Base-by-base conservation (phyloP, 2,888 invertebrate species). In the Ennomos fuscantarius region DNA sequence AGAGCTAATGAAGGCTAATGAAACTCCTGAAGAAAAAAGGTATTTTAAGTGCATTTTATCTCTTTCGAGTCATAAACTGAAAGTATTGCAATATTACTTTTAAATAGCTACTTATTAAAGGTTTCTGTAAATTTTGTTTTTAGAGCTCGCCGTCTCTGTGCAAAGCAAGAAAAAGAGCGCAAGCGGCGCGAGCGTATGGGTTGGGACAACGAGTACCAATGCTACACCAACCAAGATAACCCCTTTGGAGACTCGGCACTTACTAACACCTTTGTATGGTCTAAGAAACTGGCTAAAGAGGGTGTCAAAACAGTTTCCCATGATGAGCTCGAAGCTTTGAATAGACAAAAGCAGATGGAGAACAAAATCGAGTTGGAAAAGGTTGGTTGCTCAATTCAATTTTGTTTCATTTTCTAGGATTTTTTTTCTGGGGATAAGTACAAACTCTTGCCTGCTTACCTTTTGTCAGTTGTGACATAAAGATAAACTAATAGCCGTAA, bases 241-340 rank as follows among this genome's bases (percentile, higher is more conserved):
- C 99, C 99, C 0, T 99, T 99, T 84, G 99, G 99, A 0, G 99
- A 99, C 93, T 97, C 97, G 0, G 98, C 98, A 73, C 93, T 99
- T 37, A 94, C 99, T 6, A 96, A 99, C 34, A 97, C 98, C 0
- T 99, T 99, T 87, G 97, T 99, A 0, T 99, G 99, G 99, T 93
- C 94, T 15, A 99, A 99, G 86, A 99, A 99, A 83, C 92, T 99
- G 45, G 96, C 98, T 56, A 97, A 98, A 74, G 98, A 99, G 78
- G 99, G 99, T 0, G 91, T 98, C 1, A 94, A 95, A 46, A 95
- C 95, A 57, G 95, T 96, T 0, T 95, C 95, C 12, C 92, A 94
- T 11, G 96, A 97, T 69, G 96, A 98, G 69, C 89, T 99, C 0
- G 98, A 98, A 72, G 94, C 94, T 12, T 89, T 96, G 50, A 98